Evolutionary conservation across 2,797 vertebrate species (phyloP).

Genomic region (Myripristis murdjan): DNA sequence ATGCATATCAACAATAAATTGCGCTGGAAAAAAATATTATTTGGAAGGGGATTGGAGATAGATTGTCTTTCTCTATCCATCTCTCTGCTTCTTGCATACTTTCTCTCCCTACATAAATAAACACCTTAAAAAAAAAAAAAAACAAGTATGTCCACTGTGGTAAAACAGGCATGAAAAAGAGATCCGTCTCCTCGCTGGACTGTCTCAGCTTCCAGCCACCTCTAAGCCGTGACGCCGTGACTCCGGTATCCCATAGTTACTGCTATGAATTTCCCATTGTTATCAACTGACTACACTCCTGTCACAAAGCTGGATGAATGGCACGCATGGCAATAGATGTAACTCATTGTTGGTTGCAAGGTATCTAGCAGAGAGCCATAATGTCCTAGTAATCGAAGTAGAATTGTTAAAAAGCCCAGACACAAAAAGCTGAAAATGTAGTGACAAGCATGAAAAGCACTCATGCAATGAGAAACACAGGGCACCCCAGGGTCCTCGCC

Average conservation of each 20-base stretch:
- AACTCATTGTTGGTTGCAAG: constrained; percentile 90
- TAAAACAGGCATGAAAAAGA: constrained; percentile 58
- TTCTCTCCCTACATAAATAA: constrained; percentile 35
- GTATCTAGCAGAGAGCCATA: constrained; percentile 90
- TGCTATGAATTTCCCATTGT: constrained; percentile 91
- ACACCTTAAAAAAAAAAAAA: constrained; percentile 30
- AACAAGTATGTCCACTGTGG: constrained; percentile 13
- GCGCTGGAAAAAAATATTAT: constrained; percentile 22
- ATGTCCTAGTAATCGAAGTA: constrained; percentile 89
- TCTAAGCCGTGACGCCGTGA: constrained; percentile 85
- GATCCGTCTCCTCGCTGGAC: constrained; percentile 47
- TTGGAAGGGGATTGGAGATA: constrained; percentile 9
- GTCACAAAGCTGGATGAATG: constrained; percentile 88
- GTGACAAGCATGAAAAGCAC: constrained; percentile 91
- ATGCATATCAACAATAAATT: constrained; percentile 22
- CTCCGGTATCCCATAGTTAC: constrained; percentile 89
- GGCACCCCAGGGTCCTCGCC: constrained; percentile 66
- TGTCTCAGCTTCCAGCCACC: constrained; percentile 71
- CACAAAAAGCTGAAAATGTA: constrained; percentile 90
- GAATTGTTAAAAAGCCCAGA: constrained; percentile 87
- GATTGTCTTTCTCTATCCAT: constrained; percentile 5
- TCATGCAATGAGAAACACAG: constrained; percentile 81
- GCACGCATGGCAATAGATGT: constrained; percentile 89
- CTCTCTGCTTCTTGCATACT: neutral
- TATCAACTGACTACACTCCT: constrained; percentile 85